These are phyloP conservation scores for Phrynocephalus versicolor DNA, from an alignment of 2,113 vertebrate species.

Conservation along the genomic window DNA sequence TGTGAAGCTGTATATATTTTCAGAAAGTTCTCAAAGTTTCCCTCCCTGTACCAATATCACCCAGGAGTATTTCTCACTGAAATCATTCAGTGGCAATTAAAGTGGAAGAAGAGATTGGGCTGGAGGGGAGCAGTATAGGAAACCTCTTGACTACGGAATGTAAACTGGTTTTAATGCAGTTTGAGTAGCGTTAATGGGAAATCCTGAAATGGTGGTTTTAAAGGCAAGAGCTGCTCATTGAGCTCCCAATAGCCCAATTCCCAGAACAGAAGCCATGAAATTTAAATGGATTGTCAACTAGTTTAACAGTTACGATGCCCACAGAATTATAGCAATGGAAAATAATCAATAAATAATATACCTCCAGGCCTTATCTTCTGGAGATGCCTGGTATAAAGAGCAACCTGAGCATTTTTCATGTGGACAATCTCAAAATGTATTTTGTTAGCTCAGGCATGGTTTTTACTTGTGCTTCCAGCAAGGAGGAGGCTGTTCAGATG, in stretches of 20 bases:
- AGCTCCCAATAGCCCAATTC: not conserved
- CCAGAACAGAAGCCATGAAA: not conserved
- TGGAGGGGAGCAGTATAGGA: not conserved
- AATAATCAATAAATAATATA: not conserved
- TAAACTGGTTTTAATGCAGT: not conserved
- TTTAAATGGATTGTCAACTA: not conserved
- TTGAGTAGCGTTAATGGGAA: not conserved
- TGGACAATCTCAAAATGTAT: no score
- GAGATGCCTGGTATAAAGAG: no score
- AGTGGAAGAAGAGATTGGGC: not conserved
- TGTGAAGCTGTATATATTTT: not conserved
- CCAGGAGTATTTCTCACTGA: not conserved
- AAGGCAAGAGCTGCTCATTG: not conserved
- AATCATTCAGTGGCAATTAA: not conserved
- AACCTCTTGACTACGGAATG: not conserved
- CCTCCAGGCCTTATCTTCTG: no score
- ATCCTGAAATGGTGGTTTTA: not conserved
- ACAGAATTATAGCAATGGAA: not conserved
- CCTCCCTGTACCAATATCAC: not conserved
- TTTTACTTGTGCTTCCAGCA: no score
- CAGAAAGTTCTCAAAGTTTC: not conserved
- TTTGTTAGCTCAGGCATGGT: no score
- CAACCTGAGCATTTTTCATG: not conserved
- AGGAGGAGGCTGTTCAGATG: no score
- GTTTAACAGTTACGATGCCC: not conserved